Conservation (phyloP, 2,888 invertebrate species). For the Ceraclea dissimilis region DNA sequence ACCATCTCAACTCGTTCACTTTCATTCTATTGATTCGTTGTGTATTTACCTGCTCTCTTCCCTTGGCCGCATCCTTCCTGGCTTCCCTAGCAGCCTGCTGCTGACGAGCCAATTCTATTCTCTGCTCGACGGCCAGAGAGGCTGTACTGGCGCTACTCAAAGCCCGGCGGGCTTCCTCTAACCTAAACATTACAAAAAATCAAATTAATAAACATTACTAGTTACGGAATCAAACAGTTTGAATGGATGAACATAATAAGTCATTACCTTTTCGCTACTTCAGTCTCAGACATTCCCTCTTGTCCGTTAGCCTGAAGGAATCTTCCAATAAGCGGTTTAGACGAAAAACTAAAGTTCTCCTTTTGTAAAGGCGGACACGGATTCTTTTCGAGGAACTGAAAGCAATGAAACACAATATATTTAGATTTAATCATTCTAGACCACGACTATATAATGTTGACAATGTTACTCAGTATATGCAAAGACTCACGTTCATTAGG, state of each 20-base stretch:
- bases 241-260: too few relatives aligned
- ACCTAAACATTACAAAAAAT: constrained; percentile 33
- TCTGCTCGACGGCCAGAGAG: constrained; percentile 63
- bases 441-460: too few relatives aligned
- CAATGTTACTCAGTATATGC: not conserved
- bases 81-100: constrained; percentile 71
- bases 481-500: constrained; percentile 49
- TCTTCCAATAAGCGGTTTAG: constrained; percentile 82
- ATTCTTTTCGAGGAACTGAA: constrained; percentile 69
- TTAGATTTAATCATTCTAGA: not conserved
- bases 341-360: constrained; percentile 90
- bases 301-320: constrained; percentile 80
- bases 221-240: too few relatives aligned
- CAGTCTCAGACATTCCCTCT: constrained; percentile 70
- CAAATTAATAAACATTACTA: too few relatives aligned
- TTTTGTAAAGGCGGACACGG: constrained; percentile 53
- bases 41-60: constrained; percentile 44
- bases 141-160: constrained; percentile 53
- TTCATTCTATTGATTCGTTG: too few relatives aligned
- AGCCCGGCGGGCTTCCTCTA: constrained; percentile 60
- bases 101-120: constrained; percentile 65
- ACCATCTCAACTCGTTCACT: too few relatives aligned
- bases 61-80: constrained; percentile 56
- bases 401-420: constrained; percentile 8
- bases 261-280: constrained; percentile 64